Evolutionary conservation across 2,113 vertebrate genomes (phyloP).

Genomic region (Campylomormyrus tamandua): DNA sequence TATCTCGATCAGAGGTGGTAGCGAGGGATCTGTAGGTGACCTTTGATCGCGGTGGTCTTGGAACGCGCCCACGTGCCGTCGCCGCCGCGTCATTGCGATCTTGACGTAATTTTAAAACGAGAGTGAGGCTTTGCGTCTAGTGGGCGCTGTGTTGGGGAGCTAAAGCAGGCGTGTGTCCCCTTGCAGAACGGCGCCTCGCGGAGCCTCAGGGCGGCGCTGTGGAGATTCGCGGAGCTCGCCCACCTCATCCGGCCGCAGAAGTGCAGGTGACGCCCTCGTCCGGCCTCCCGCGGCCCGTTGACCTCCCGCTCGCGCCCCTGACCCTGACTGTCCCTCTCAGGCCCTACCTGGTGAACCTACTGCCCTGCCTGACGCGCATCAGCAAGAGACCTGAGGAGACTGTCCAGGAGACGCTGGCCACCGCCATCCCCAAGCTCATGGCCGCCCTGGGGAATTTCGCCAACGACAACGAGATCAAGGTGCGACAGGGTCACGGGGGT

Average conservation of each 20-base stretch:
- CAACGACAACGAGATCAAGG: constrained; percentile 94
- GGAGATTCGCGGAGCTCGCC: constrained; percentile 93
- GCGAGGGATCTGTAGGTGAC: not conserved
- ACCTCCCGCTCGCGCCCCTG: too few relatives aligned
- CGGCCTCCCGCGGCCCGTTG: not conserved
- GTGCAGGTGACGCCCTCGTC: constrained; percentile 74
- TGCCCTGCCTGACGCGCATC: constrained; percentile 86
- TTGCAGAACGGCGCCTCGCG: constrained; percentile 85
- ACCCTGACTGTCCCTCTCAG: constrained; percentile 47
- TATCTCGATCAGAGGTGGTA: not conserved
- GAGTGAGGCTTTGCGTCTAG: not conserved
- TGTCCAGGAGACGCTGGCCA: constrained; percentile 86
- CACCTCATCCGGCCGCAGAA: constrained; percentile 95
- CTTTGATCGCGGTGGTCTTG: not conserved
- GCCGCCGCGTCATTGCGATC: not conserved
- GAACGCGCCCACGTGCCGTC: not conserved
- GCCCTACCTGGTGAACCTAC: constrained; percentile 88
- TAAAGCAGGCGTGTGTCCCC: not conserved
- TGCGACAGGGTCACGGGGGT: constrained; percentile 38
- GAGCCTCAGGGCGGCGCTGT: constrained; percentile 89
- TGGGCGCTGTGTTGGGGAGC: not conserved
- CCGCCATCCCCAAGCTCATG: constrained; percentile 90
- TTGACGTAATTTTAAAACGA: not conserved
- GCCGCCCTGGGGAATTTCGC: constrained; percentile 86
- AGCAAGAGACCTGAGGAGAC: constrained; percentile 86